A percentile compares a stretch with the other conserved stretches of the same genome.
phyloP scores from a whole-genome alignment of 2,888 invertebrate genomes.

The Aricia artaxerxes region DNA sequence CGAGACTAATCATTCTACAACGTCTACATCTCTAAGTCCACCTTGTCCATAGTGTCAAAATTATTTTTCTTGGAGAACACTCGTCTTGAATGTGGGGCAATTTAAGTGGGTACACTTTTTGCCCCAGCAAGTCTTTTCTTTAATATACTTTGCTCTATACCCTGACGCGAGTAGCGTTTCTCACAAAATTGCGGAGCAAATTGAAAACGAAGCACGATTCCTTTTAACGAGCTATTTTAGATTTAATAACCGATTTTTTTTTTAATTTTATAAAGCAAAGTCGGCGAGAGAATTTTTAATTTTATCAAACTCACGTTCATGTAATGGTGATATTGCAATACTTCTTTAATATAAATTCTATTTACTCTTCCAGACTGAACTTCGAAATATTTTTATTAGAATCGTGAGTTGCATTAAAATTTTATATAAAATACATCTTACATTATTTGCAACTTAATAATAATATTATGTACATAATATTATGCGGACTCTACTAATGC shows the following conservation, averaged over 20 bases:
- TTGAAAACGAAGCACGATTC: constrained; percentile 29
- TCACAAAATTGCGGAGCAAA: constrained; percentile 21
- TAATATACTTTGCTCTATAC: not conserved
- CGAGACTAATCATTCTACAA: too few relatives aligned
- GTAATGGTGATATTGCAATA: constrained; percentile 4
- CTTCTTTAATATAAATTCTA: not conserved
- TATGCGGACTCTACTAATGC: too few relatives aligned
- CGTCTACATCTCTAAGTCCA: too few relatives aligned
- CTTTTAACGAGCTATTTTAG: constrained; percentile 20
- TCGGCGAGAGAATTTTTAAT: constrained; percentile 12
- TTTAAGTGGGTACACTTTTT: not conserved
- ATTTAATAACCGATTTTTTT: constrained; percentile 23
- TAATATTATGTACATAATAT: too few relatives aligned
- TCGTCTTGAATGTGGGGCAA: not conserved
- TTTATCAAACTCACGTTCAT: not conserved
- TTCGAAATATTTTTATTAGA: not conserved
- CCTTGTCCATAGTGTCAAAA: too few relatives aligned
- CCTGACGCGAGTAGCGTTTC: constrained; percentile 20
- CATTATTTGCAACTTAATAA: not conserved
- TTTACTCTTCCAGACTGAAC: not conserved
- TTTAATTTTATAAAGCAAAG: constrained; percentile 6
- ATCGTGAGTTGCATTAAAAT: not conserved
- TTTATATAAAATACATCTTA: not conserved
- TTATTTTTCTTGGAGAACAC: not conserved
- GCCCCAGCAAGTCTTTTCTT: not conserved